Base-by-base conservation (phyloP, 2,888 invertebrate genomes). In the Synanthedon andrenaeformis region DNA sequence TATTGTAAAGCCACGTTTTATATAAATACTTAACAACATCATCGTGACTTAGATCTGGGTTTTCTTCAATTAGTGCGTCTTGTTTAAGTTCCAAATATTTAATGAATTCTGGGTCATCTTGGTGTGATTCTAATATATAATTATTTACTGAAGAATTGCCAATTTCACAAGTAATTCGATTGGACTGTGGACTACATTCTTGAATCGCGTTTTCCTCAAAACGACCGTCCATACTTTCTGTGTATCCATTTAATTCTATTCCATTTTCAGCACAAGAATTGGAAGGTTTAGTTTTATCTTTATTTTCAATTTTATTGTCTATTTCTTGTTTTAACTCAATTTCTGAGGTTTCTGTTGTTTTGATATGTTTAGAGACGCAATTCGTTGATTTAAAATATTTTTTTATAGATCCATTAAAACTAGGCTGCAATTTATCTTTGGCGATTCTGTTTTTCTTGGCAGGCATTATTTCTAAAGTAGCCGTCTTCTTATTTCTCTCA, bases 21-120 rank as follows among this genome's bases (percentile, higher is more conserved):
- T 66, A 63, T 52, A 80, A 63, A 58, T 79, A 77, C 49, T 59
- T 67, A 53, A 67, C 63, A 19, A 19, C 67, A 41, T 76, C 76
- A 0, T 63, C 58, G 51, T 73, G 67, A 0, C 71, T 66, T 8
- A 77, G 63, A 23, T 79, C 70, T 1, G 82, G 78, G 60, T 82
- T 68, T 52, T 80, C 69, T 52, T 75, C 72, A 54, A 73, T 66
- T 11, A 75, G 57, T 42, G 66, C 61, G 55, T 79, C 74, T 54
- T 67, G 69, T 53, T 69, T 72, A 23, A 74, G 62, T 45, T 76
- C 70, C 17, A 72, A 71, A 64, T 74, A 80, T 53, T 74, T 60
- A 54, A 74, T 71, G 52, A 79, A 80, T n/a, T 71, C 67, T 41
- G 59, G 57, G 51, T 60, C 57, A 3, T 58, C 54, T 42, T 45